phyloP scores from a whole-genome alignment of 2,888 invertebrate genomes.

The Leptinotarsa juncta region DNA sequence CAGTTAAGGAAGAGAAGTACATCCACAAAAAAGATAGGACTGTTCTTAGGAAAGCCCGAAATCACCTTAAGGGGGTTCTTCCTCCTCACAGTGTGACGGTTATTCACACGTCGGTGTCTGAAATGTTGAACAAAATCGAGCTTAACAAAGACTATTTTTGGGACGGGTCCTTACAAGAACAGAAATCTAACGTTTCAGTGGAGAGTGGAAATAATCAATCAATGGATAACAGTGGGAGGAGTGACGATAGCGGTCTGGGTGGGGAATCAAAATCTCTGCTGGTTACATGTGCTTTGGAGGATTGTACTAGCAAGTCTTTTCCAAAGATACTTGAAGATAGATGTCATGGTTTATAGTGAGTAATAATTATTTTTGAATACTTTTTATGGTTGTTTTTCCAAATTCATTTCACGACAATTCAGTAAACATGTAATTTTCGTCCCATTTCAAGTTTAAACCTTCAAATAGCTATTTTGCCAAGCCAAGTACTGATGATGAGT shows the following conservation, averaged over 20 bases:
- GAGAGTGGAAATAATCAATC: conserved; percentile 21
- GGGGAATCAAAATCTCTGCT: conserved; percentile 54
- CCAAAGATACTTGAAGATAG: conserved; percentile 73
- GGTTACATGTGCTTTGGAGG: conserved; percentile 61
- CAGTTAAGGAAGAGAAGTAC: conserved; percentile 51
- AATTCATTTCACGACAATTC: background rate
- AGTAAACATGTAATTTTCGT: background rate
- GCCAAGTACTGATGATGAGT: too few relatives aligned
- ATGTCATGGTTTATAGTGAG: conserved; percentile 80
- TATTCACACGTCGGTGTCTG: conserved; percentile 73
- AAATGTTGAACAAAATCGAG: conserved; percentile 70
- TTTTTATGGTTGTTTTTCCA: conserved; percentile 1
- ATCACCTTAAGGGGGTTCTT: conserved; percentile 75
- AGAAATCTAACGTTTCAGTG: conserved; percentile 11
- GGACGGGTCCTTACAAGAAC: conserved; percentile 17
- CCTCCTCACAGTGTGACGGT: conserved; percentile 82
- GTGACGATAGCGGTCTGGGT: conserved; percentile 37
- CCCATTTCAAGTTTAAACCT: too few relatives aligned
- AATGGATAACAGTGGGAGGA: conserved; percentile 31
- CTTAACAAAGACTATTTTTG: conserved; percentile 57
- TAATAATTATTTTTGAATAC: conserved; percentile 49
- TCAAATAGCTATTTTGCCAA: too few relatives aligned
- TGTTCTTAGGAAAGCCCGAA: conserved; percentile 67
- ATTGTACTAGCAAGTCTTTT: conserved; percentile 67
- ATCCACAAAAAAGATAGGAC: conserved; percentile 60